Percentiles rank a stretch among this genome's conserved stretches.
phyloP scores from a whole-genome alignment of 2,888 invertebrate genomes.

The Rambutsinella grinnellia region DNA sequence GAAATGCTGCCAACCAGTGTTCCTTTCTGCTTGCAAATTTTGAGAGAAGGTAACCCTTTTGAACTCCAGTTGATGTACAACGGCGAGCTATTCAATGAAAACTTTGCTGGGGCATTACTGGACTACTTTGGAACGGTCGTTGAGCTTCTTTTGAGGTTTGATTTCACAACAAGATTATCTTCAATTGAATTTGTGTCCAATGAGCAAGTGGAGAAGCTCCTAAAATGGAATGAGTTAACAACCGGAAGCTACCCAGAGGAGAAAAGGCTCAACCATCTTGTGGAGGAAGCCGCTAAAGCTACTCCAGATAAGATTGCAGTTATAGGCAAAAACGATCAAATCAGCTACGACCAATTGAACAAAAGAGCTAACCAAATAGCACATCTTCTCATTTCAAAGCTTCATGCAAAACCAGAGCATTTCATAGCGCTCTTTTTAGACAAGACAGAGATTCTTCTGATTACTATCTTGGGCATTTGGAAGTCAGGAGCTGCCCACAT shows the following conservation, averaged over 20 bases:
- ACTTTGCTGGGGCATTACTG: neutral
- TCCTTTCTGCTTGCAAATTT: neutral
- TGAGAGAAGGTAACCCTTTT: neutral
- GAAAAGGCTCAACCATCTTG: constrained; percentile 7
- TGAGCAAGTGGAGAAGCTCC: neutral
- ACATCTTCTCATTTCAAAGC: neutral
- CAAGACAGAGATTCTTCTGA: constrained; percentile 79
- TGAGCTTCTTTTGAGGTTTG: neutral
- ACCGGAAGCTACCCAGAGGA: neutral
- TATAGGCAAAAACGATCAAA: neutral
- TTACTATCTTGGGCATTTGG: constrained; percentile 80
- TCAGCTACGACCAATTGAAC: constrained; percentile 14
- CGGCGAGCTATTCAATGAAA: neutral
- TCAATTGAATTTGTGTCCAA: neutral
- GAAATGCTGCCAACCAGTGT: neutral
- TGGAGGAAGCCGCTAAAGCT: constrained; percentile 15
- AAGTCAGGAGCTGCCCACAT: constrained; percentile 89
- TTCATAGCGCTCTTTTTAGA: constrained; percentile 85
- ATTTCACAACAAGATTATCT: neutral
- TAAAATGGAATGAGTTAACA: neutral
- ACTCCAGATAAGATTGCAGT: constrained; percentile 8
- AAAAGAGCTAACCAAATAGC: constrained; percentile 57
- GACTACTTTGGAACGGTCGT: neutral
- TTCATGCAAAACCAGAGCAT: constrained; percentile 78
- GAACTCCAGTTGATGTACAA: neutral